Conservation (phyloP, 2,797 vertebrate genomes). For the Aulostomus chinensis region DNA sequence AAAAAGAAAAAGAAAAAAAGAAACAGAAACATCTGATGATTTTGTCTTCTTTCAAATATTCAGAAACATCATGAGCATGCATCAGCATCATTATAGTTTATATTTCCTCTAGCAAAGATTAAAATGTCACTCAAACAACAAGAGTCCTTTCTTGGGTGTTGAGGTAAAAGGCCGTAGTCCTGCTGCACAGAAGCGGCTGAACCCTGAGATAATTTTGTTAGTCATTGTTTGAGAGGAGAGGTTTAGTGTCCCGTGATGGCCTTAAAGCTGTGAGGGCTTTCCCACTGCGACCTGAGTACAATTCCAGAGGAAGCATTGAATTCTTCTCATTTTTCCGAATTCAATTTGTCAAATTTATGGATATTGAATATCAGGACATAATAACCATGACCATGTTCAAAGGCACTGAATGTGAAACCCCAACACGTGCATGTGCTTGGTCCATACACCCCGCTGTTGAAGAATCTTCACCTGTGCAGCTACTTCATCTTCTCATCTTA, state of each 20-base stretch:
- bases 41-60: no score
- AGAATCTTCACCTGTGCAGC: constrained; percentile 53
- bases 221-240: constrained; percentile 15
- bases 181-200: constrained; percentile 11
- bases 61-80: no score
- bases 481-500: constrained; percentile 40
- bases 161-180: neutral
- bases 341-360: constrained; percentile 20
- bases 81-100: no score
- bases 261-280: neutral
- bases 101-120: no score
- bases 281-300: constrained; percentile 3
- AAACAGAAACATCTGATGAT: no score
- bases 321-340: constrained; percentile 8
- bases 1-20: no score
- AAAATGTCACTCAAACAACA: no score
- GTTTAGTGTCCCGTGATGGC: no score
- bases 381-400: constrained; percentile 37
- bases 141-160: no score
- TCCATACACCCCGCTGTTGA: constrained; percentile 46
- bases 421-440: constrained; percentile 35
- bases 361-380: constrained; percentile 32
- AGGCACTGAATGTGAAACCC: constrained; percentile 15
- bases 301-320: no score
- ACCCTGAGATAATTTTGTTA: constrained; percentile 17